These are phyloP conservation scores for Eufriesea mexicana DNA, from an alignment of 1,140 invertebrate species.

Conservation along the genomic window DNA sequence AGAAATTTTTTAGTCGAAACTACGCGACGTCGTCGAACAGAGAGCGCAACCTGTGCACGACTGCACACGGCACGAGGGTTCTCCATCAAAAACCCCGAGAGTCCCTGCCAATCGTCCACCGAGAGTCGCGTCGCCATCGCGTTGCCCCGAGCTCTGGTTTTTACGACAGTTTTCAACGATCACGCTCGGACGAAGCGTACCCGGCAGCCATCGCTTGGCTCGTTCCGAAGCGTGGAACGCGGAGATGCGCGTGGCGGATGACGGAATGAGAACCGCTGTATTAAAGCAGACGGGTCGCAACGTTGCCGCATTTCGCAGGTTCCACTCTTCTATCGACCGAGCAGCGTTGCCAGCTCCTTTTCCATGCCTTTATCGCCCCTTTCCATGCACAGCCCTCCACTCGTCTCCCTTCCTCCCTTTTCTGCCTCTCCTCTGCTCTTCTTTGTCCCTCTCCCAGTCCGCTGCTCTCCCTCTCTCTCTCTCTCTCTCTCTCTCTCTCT, in stretches of 20 bases:
- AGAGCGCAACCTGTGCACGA: slow-evolving; percentile 29
- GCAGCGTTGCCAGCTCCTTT: slow-evolving; percentile 79
- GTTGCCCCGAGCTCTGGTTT: no score
- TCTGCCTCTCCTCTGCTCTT: slow-evolving; percentile 31
- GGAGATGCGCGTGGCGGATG: no score
- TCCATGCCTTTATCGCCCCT: slow-evolving; percentile 77
- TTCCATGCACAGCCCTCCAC: slow-evolving; percentile 68
- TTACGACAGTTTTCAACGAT: no score
- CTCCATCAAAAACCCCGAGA: neutral
- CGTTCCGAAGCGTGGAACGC: neutral
- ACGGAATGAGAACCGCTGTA: slow-evolving; percentile 76
- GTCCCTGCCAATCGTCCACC: no score
- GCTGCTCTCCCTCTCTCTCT: slow-evolving; percentile 34
- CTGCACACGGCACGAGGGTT: neutral
- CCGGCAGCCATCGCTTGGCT: neutral
- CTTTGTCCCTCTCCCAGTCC: neutral
- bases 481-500: slow-evolving; percentile 38
- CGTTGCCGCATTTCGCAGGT: slow-evolving; percentile 75
- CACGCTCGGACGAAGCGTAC: no score
- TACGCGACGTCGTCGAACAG: neutral
- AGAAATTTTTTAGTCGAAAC: slow-evolving; percentile 35
- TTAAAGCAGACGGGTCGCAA: slow-evolving; percentile 80
- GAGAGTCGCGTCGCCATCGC: no score
- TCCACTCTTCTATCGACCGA: slow-evolving; percentile 81
- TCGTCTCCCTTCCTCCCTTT: slow-evolving; percentile 54